Evolutionary conservation across 2,797 vertebrate genomes (phyloP), one percentile per base, ranked within the genome.

Genomic region (Tenualosa thibaudeaui): DNA sequence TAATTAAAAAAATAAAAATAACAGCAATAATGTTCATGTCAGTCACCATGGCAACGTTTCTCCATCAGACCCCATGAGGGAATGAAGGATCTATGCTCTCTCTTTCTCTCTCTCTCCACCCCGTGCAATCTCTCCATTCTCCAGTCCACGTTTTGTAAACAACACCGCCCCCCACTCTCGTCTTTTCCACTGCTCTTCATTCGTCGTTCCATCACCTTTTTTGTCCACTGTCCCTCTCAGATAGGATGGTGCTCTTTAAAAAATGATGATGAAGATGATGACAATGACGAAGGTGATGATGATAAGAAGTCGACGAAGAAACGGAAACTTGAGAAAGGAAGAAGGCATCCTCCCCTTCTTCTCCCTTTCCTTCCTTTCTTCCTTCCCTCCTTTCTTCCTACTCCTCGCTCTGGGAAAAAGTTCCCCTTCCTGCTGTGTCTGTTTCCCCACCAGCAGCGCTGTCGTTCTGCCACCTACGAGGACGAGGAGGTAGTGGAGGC

Each of bases 401-500:
- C 24, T 46, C 53, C 83, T 89, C 86, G 65, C 82, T 84, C 56
- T 56, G 40, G 37, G 85, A 81, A 12, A 89, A 82, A 71, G 51
- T 84, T 83, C 78, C 83, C 87, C 51, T 81, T 71, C 81, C 54
- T 90, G 89, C 92, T 83, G 88, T 93, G 81, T 81, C 53, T 85
- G 24, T 65, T 81, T 56, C 58, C 43, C 3, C 22, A 22, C 5
- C 56, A 5, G 56, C 22, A 6, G 50, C 9, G 4, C 22, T 60
- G 22, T 60, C 13, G 54, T 22, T 9, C n/a, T n/a, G 50, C 50
- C 50, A 51, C n/a, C 82, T 87, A 96, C 60, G 95, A 95, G 0
- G 95, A 94, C 9, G 95, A 95, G 0, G 96, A 94, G n/a, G 94
- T 97, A 81, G 97, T 97, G 82, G 97, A 96, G 0, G 96, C 93